Conservation (phyloP, 2,888 invertebrate species). For the Parnassius apollo region DNA sequence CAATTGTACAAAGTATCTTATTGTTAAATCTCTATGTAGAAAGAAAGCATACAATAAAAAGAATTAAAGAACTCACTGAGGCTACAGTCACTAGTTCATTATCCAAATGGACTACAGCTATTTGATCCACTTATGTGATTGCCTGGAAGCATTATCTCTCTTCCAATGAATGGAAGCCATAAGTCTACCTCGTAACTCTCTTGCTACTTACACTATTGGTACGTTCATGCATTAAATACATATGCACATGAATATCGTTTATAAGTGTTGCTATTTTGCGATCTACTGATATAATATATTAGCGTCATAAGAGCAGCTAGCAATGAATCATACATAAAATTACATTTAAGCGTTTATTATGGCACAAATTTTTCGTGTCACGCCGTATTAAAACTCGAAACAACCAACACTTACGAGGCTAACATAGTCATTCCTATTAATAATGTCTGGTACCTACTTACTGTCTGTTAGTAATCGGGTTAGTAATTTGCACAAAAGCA, state of each 20-base stretch:
- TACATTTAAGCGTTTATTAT: too few relatives aligned
- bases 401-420: neutral
- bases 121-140: conserved; percentile 82
- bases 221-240: conserved; percentile 50
- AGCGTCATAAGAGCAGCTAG: too few relatives aligned
- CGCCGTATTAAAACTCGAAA: too few relatives aligned
- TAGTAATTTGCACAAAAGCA: too few relatives aligned
- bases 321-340: too few relatives aligned
- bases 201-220: conserved; percentile 67
- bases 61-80: conserved; percentile 56
- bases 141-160: conserved; percentile 80
- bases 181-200: conserved; percentile 78
- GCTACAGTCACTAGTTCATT: conserved; percentile 77
- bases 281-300: conserved; percentile 7
- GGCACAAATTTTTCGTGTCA: too few relatives aligned
- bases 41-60: conserved; percentile 58
- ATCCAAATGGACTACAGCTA: conserved; percentile 81
- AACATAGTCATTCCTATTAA: neutral
- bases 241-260: conserved; percentile 55
- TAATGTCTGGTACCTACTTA: too few relatives aligned
- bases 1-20: neutral
- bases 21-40: neutral
- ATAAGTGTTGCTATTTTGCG: conserved; percentile 31
- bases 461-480: too few relatives aligned
- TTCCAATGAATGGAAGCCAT: conserved; percentile 75